These are phyloP conservation scores for Holothuria glaberrima DNA, from an alignment of 35 echinoderm and acorn worm genomes.

Conservation along the genomic window DNA sequence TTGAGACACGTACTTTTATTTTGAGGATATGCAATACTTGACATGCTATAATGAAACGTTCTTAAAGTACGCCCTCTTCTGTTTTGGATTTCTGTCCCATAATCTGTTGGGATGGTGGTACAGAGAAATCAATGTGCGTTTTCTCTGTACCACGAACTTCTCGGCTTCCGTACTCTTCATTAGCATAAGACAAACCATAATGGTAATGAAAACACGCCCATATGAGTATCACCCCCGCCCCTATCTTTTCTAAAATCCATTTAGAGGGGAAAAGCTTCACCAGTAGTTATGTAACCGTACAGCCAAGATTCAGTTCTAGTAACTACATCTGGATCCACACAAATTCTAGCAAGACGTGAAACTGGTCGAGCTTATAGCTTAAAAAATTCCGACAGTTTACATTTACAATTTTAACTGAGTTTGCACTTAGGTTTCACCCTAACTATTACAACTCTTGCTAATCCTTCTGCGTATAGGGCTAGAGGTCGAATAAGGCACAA, in stretches of 20 bases:
- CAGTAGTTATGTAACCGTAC: slow-evolving; percentile 50
- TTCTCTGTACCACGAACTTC: too few species aligned
- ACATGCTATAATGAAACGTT: too few species aligned
- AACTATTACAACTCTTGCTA: neutral
- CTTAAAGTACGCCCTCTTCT: too few species aligned
- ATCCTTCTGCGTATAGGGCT: neutral
- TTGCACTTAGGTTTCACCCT: slow-evolving; percentile 30
- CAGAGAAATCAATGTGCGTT: too few species aligned
- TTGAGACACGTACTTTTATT: too few species aligned
- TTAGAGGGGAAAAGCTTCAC: slow-evolving; percentile 59
- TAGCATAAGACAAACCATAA: slow-evolving; percentile 52
- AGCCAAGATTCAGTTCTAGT: slow-evolving; percentile 72
- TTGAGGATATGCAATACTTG: too few species aligned
- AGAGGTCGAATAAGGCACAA: neutral
- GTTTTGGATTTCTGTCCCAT: too few species aligned
- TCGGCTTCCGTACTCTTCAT: too few species aligned
- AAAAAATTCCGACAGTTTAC: slow-evolving; percentile 65
- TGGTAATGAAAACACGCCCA: slow-evolving; percentile 65
- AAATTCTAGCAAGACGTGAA: slow-evolving; percentile 22
- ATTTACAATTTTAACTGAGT: slow-evolving; percentile 51
- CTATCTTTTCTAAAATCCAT: slow-evolving; percentile 72
- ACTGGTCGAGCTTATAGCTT: slow-evolving; percentile 43
- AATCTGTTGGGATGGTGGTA: too few species aligned
- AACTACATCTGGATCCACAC: slow-evolving; percentile 62
- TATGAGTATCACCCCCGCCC: neutral